Evolutionary conservation across 1,140 invertebrate species (phyloP), one percentile per base, ranked within the genome.

Genomic region (Alviniconcha marisindica): DNA sequence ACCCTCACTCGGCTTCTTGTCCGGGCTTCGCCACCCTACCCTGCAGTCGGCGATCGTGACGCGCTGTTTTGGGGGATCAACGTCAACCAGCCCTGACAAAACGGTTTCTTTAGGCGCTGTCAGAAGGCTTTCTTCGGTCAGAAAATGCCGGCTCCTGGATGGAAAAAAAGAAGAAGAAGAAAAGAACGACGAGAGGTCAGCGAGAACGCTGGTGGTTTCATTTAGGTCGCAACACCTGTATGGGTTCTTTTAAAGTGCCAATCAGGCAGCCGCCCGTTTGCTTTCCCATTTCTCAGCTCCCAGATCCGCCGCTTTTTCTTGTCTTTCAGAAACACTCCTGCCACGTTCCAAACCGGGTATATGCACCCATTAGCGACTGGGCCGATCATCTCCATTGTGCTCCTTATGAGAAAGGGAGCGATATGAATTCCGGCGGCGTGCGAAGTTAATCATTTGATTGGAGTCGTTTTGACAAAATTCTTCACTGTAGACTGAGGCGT

Each of bases 371-470:
- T 60, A 60, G 28, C 14, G 54, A 60, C 14, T n/a, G 48, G n/a
- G n/a, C n/a, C n/a, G n/a, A n/a, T n/a, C n/a, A n/a, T n/a, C n/a
- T 48, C 44, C 7, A 48, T 48, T 48, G 18, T 48, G 5, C 5
- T 10, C 44, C 44, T 48, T 48, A 48, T 48, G 7, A 36, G 36
- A 74, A 44, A 24, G 38, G 71, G 18, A 21, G 36, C 36, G 24
- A 74, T 40, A 74, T 42, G 71, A 40, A n/a, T 42, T 44, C 71
- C 71, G 38, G 71, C 5, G 10, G 7, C 33, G 38, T 2, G 21
- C 5, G 71, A 42, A 38, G 71, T 74, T 74, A 74, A 74, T 74
- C 24, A 74, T 42, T 38, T 38, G 42, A 74, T 74, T 74, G 71
- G 36, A 28, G 36, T 74, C 71, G 36, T 74, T 74, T 36, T n/a